These are phyloP conservation scores for Acipenser ruthenus DNA, from an alignment of 2,797 vertebrate species.

Conservation along the genomic window DNA sequence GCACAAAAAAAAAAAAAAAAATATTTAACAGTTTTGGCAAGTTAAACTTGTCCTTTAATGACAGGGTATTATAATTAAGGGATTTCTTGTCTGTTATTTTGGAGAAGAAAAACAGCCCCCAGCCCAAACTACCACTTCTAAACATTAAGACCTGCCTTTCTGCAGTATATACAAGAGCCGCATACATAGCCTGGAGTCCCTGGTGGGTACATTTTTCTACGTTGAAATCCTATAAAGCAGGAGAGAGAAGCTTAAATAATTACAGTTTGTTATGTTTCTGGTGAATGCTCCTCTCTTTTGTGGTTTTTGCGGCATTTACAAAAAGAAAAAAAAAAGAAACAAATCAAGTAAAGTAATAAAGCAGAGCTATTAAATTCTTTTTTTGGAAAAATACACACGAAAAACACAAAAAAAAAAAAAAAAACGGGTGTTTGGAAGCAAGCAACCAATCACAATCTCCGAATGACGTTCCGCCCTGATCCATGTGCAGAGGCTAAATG, in stretches of 20 bases:
- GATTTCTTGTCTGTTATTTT: slow-evolving; percentile 35
- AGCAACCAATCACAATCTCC: neutral
- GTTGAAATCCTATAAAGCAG: slow-evolving; percentile 54
- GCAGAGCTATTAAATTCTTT: slow-evolving; percentile 39
- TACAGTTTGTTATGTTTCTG: slow-evolving; percentile 40
- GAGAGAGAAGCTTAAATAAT: slow-evolving; percentile 42
- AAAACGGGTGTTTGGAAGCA: slow-evolving; percentile 10
- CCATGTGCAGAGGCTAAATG: neutral
- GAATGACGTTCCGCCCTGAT: neutral
- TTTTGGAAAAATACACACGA: slow-evolving; percentile 39
- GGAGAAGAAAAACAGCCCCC: slow-evolving; percentile 31
- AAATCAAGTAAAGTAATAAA: slow-evolving; percentile 23
- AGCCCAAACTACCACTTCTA: slow-evolving; percentile 33
- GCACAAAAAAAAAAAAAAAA: neutral
- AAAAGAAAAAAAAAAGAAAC: slow-evolving; percentile 31
- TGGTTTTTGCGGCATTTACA: slow-evolving; percentile 21
- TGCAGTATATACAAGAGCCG: slow-evolving; percentile 20
- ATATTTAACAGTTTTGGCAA: neutral
- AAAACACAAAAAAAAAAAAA: slow-evolving; percentile 50
- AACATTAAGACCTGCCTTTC: slow-evolving; percentile 24
- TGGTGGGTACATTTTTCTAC: neutral
- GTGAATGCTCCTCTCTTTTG: slow-evolving; percentile 17
- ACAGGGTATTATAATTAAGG: slow-evolving; percentile 33
- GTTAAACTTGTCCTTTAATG: slow-evolving; percentile 30
- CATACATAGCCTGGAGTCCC: slow-evolving; percentile 24